Evolutionary conservation across 2,113 vertebrate species (phyloP).

Genomic region (human): DNA sequence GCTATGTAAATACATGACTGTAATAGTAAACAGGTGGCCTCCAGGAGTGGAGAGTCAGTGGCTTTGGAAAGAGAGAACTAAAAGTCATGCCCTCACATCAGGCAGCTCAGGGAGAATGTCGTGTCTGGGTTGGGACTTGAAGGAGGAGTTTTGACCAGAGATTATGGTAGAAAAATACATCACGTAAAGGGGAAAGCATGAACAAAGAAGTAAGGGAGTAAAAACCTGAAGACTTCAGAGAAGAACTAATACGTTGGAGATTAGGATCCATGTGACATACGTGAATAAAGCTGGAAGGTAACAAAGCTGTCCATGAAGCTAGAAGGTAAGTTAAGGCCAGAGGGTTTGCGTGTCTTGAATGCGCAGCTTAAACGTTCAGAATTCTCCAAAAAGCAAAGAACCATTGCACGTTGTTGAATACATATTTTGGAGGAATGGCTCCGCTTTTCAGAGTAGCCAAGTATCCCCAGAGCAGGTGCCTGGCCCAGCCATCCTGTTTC

Average conservation of each 20-base stretch:
- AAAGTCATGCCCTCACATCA: fast-evolving
- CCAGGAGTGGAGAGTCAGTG: not conserved
- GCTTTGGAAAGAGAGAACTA: not conserved
- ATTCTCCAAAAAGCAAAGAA: not conserved
- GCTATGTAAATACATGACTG: fast-evolving
- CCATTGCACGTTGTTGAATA: not conserved
- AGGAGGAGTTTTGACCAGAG: not conserved
- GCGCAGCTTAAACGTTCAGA: too few relatives aligned
- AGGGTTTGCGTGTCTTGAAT: not conserved
- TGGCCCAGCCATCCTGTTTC: not conserved
- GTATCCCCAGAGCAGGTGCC: not conserved
- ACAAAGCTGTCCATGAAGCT: not conserved
- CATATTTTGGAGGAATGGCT: not conserved
- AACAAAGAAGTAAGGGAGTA: too few relatives aligned
- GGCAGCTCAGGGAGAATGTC: not conserved
- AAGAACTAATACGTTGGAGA: not conserved
- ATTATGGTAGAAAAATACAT: not conserved
- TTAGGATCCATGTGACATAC: fast-evolving
- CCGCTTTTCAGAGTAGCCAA: not conserved
- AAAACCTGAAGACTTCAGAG: not conserved
- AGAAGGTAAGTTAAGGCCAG: not conserved
- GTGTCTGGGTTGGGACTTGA: not conserved
- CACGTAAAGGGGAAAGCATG: fast-evolving
- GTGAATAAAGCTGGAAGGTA: not conserved
- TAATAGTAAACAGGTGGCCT: not conserved